These are phyloP conservation scores for Synanthedon myopaeformis DNA, from an alignment of 2,888 invertebrate species.

Conservation along the genomic window DNA sequence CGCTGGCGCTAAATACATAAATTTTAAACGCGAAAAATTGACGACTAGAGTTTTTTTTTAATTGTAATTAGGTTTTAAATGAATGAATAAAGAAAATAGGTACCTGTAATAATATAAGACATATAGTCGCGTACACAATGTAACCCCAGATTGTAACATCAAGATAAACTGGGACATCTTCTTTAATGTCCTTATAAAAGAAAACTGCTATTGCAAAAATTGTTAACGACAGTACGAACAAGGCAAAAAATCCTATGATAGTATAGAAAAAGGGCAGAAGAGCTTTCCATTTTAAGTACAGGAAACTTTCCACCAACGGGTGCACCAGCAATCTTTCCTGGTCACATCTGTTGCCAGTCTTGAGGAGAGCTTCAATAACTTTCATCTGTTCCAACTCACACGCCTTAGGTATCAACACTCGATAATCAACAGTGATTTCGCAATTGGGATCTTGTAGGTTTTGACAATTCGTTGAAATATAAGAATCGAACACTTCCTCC, in stretches of 20 bases:
- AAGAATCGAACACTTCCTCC: constrained; percentile 63
- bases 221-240: constrained; percentile 63
- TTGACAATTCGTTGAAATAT: constrained; percentile 53
- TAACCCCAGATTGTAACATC: constrained; percentile 42
- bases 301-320: constrained; percentile 69
- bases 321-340: constrained; percentile 63
- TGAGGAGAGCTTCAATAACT: constrained; percentile 64
- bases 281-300: constrained; percentile 69
- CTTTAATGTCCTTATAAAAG: constrained; percentile 49
- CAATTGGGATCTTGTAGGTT: constrained; percentile 49
- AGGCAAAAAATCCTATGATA: constrained; percentile 55
- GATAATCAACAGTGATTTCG: constrained; percentile 61
- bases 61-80: no score
- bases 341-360: constrained; percentile 61
- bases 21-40: no score
- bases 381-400: constrained; percentile 66
- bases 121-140: constrained; percentile 40
- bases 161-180: constrained; percentile 30
- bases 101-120: constrained; percentile 44
- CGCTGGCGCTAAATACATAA: no score
- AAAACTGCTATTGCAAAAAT: constrained; percentile 57
- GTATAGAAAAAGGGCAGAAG: constrained; percentile 65
- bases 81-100: not conserved
- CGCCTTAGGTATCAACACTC: constrained; percentile 51
- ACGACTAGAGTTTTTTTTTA: no score